Evolutionary conservation across 2,888 invertebrate genomes (phyloP), one percentile per base, ranked within the genome.

Genomic region (Lathronympha strigana): DNA sequence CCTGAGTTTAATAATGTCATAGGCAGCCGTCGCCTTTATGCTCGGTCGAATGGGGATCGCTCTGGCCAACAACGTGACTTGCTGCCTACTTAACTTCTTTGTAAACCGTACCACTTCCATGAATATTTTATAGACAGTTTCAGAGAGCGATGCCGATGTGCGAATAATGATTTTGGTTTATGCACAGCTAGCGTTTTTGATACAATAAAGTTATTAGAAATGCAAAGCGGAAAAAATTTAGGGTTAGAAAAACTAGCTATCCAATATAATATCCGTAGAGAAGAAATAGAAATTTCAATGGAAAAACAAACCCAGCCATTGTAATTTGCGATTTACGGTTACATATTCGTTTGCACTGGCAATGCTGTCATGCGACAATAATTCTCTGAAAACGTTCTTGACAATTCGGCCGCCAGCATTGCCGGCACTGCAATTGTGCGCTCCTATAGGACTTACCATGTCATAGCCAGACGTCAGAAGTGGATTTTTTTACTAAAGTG

Each of bases 1-100:
- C 86, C 78, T 76, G 85, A 89, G 86, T 86, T 88, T 88, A 85
- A 89, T 89, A 88, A 90, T 86, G 84, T 86, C 86, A 87, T 87
- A 84, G 84, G 73, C 83, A 78, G 76, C 74, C 77, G 63, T 49
- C 71, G 69, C 69, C 69, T 67, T 72, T 70, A 72, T 74, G 71
- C 71, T 68, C 71, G 71, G 69, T 63, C 69, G 70, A 73, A 72
- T 72, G 68, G 69, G 54, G 63, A 61, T 63, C 36, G 47, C 61
- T 62, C 53, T 54, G 60, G 69, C 63, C 67, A 71, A 73, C 72
- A 76, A 78, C 79, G 77, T 80, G 78, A 76, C 78, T 69, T 71
- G 57, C 45, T 43, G 63, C 55, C 51, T 53, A 36, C 57, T 63
- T 61, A 54, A 60, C 61, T 66, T 66, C n/a, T 54, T 53, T 38